A percentile compares a stretch with the other conserved stretches of the same genome.
Evolutionary conservation across 1,140 invertebrate genomes (phyloP).

Genomic region (Drosophila persimilis): DNA sequence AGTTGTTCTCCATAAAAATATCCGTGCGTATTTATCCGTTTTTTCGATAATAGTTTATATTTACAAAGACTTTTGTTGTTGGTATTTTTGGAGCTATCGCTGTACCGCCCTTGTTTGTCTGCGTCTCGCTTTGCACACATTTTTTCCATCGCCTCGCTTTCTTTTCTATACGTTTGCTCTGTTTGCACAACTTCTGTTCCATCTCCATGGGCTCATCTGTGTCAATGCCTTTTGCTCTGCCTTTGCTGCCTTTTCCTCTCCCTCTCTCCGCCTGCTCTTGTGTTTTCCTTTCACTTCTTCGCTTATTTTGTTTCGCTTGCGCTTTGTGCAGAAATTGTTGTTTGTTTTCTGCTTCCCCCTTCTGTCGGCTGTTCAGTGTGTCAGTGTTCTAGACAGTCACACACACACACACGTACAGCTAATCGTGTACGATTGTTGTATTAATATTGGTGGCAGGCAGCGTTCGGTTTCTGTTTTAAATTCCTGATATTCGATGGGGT

Average conservation of each 20-base stretch:
- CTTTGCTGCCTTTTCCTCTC: slow-evolving; percentile 16
- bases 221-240: slow-evolving; percentile 9
- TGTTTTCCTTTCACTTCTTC: slow-evolving; percentile 18
- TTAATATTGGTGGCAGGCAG: slow-evolving; percentile 32
- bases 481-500: slow-evolving; percentile 16
- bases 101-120: background rate
- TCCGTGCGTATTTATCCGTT: too few species aligned
- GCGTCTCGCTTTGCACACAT: background rate
- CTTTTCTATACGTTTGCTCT: slow-evolving; percentile 3
- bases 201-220: slow-evolving; percentile 1
- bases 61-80: background rate
- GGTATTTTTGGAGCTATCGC: slow-evolving; percentile 6
- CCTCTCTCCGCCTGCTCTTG: slow-evolving; percentile 18
- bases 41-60: too few species aligned
- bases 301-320: background rate
- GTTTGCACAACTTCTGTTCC: slow-evolving; percentile 16
- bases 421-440: slow-evolving; percentile 4
- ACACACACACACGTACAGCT: slow-evolving; percentile 18
- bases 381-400: slow-evolving; percentile 48
- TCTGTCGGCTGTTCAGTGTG: slow-evolving; percentile 52
- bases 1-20: too few species aligned
- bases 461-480: slow-evolving; percentile 17
- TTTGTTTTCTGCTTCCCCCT: slow-evolving; percentile 37
- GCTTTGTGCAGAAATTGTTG: slow-evolving; percentile 52
- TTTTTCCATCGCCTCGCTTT: slow-evolving; percentile 1